Percentiles rank a stretch among this genome's conserved stretches.
Conservation (phyloP, 2,113 vertebrate species). For the Corynorhinus townsendii region DNA sequence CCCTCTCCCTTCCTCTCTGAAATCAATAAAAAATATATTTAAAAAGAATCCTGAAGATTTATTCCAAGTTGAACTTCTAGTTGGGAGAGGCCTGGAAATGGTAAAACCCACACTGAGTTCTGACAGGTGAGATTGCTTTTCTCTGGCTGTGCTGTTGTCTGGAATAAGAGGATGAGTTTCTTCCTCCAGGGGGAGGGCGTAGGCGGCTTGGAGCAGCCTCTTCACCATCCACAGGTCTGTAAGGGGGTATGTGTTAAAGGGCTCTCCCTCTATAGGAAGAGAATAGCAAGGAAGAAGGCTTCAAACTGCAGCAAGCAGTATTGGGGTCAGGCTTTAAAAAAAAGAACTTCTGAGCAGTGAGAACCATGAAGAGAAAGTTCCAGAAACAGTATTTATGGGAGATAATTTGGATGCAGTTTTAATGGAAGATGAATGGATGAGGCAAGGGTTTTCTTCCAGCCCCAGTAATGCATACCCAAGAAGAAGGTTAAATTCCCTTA, state of each 20-base stretch:
- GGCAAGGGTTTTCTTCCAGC: background rate
- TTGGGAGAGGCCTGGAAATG: background rate
- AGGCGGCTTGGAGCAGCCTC: rapidly evolving
- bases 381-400: background rate
- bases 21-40: too few species aligned
- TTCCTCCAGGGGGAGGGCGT: background rate
- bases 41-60: background rate
- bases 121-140: background rate
- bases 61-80: background rate
- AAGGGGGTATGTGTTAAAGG: background rate
- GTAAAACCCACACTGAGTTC: background rate
- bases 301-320: background rate
- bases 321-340: background rate
- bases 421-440: background rate
- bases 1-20: too few species aligned
- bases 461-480: background rate
- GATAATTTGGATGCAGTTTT: background rate
- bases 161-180: background rate
- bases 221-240: background rate
- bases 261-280: background rate
- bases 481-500: background rate
- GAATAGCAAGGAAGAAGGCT: background rate
- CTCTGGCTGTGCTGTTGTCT: background rate
- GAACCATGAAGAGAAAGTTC: background rate
- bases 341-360: background rate